These are phyloP conservation scores for Lontra canadensis DNA, from an alignment of 2,113 vertebrate genomes.

Conservation along the genomic window DNA sequence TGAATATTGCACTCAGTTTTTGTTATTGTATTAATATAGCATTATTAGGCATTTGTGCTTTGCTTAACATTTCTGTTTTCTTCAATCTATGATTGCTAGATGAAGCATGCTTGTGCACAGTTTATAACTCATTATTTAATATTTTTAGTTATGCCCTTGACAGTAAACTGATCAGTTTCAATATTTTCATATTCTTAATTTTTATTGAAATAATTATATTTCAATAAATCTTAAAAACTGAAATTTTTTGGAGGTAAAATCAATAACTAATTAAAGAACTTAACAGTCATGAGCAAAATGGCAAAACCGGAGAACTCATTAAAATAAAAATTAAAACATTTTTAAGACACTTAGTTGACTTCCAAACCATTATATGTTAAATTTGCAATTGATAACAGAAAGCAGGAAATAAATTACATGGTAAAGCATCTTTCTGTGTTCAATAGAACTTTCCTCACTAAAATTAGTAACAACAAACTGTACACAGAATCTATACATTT, in stretches of 20 bases:
- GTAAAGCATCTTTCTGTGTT: not conserved
- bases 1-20: not conserved
- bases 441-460: not conserved
- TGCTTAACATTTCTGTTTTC: not conserved
- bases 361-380: not conserved
- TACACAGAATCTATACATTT: not conserved
- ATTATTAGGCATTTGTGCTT: not conserved
- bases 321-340: not conserved
- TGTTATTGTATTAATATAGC: not conserved
- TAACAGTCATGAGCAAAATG: not conserved
- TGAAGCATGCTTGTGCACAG: not conserved
- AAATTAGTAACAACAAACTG: not conserved
- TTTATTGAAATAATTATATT: not conserved
- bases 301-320: not conserved
- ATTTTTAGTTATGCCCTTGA: not conserved
- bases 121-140: not conserved
- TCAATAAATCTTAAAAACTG: not conserved
- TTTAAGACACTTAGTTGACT: not conserved
- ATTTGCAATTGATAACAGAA: not conserved
- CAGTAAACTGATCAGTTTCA: not conserved
- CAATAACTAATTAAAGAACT: not conserved
- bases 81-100: not conserved
- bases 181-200: not conserved
- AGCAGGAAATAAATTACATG: not conserved
- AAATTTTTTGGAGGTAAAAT: not conserved